Base-by-base conservation (phyloP, 1,140 invertebrate species). In the Catajapyx aquilonaris region DNA sequence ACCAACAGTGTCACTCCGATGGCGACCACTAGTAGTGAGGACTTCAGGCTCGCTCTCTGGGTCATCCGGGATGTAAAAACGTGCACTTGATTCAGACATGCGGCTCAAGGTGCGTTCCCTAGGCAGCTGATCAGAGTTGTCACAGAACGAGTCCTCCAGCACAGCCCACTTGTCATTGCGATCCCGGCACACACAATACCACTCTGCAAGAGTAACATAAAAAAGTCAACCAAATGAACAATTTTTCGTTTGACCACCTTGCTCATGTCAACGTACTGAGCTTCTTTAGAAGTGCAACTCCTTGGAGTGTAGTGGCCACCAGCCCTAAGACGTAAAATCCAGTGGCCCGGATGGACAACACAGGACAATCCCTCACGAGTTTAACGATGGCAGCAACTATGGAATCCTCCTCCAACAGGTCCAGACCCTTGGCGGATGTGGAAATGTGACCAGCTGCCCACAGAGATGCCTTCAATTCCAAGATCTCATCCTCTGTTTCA, bases 361-460 rank as follows among this genome's bases (percentile, higher is more conserved):
- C 75, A 7, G 71, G 67, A 55, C 76, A 76, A 33, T 68, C 67
- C 47, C 78, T 73, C 1, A 77, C 84, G 34, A 93, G 58, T 17
- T 68, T 56, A 1, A 75, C 66, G 28, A 84, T 61, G 28, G 62
- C 52, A 30, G 61, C 60, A 19, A 81, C 51, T 15, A 76, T 57
- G 36, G 65, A 63, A 37, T 66, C 54, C 38, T 68, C 62, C 21
- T 62, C 65, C 11, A 93, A 56, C 42, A 77, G 69, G 21, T 73
- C 63, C 10, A 85, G 60, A 1, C 86, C 87, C 34, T 67, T 61
- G 0, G 61, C 52, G 15, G 81, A 80, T 1, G 73, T 75, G 2
- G 78, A 80, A 15, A 81, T 64, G 52, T 90, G 84, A 10, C 81
- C 81, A 19, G 88, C 55, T 5, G 77, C 76, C 88, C 90, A 96